Conservation (phyloP, 2,113 vertebrate genomes). For the Myocastor coypus region DNA sequence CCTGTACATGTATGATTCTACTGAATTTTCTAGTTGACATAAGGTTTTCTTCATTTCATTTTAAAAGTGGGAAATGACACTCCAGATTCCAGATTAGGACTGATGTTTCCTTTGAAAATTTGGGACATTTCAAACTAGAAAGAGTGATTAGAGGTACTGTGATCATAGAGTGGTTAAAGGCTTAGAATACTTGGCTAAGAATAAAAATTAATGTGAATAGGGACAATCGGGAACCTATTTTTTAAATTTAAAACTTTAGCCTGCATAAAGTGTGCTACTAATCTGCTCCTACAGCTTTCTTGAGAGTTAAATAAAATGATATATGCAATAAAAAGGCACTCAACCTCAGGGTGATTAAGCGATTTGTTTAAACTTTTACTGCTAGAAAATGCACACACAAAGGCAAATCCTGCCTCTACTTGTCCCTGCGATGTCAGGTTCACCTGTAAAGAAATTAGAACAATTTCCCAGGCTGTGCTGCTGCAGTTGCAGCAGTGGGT, state of each 20-base stretch:
- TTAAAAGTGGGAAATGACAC: background rate
- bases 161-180: background rate
- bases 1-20: background rate
- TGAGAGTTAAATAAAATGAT: background rate
- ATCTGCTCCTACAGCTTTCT: background rate
- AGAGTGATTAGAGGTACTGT: background rate
- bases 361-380: background rate
- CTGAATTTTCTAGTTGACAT: background rate
- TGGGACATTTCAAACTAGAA: background rate
- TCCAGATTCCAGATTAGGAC: background rate
- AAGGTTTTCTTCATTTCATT: background rate
- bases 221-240: background rate
- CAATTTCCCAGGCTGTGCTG: background rate
- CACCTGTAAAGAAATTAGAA: rapidly evolving
- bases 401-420: background rate
- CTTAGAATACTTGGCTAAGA: background rate
- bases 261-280: background rate
- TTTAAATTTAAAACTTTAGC: background rate
- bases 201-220: background rate
- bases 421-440: background rate
- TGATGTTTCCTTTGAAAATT: background rate
- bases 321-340: background rate
- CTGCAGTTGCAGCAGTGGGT: background rate
- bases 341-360: background rate
- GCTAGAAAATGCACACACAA: background rate